phyloP scores from a whole-genome alignment of 1,140 invertebrate genomes.

The Zaprionus lachaisei region DNA sequence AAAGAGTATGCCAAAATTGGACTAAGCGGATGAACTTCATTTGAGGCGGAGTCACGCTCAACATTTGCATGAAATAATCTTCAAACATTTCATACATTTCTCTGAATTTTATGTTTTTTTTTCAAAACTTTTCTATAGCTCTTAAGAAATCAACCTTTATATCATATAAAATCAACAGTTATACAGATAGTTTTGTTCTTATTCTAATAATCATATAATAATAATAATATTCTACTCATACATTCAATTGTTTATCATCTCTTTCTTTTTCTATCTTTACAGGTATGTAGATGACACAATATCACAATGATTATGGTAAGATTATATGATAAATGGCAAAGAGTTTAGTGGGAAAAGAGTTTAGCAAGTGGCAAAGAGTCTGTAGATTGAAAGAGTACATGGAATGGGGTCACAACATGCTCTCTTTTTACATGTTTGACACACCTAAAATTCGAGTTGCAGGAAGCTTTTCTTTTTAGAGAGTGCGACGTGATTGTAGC shows the following conservation, averaged over 20 bases:
- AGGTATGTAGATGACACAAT: slow-evolving; percentile 28
- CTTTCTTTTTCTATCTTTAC: slow-evolving; percentile 12
- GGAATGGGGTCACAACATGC: not conserved
- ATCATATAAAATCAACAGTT: too few species aligned
- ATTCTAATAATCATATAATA: too few species aligned
- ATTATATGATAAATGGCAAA: not conserved
- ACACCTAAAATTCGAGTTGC: slow-evolving; percentile 26
- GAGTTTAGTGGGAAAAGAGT: not conserved
- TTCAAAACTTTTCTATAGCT: too few species aligned
- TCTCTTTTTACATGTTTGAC: slow-evolving; percentile 9
- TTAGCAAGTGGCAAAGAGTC: not conserved
- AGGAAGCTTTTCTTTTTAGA: slow-evolving; percentile 18
- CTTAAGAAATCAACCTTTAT: too few species aligned
- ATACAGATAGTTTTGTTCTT: too few species aligned
- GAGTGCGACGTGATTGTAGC: slow-evolving; percentile 3
- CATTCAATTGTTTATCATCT: not conserved
- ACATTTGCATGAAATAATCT: too few species aligned
- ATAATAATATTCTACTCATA: not conserved
- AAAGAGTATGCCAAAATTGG: too few species aligned
- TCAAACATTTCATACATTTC: too few species aligned
- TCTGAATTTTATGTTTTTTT: too few species aligned
- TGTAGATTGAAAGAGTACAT: not conserved
- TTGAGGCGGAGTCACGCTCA: too few species aligned
- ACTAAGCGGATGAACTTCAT: too few species aligned
- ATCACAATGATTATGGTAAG: not conserved